Conservation (phyloP, 2,797 vertebrate genomes). For the Melanotaenia nigrans region DNA sequence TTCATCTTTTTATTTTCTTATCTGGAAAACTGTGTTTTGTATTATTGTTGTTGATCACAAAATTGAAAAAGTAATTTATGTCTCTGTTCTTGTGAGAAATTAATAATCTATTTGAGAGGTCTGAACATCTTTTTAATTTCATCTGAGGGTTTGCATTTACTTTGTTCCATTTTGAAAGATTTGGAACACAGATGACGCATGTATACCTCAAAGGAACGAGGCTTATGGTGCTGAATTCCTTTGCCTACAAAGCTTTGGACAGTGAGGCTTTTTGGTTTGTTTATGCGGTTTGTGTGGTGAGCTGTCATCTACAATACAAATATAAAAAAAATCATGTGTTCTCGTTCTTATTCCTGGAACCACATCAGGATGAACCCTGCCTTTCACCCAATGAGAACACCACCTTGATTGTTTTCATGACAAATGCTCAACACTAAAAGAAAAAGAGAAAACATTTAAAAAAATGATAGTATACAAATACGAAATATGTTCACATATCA, state of each 20-base stretch:
- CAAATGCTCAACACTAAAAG: too few species aligned
- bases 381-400: neutral
- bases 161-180: conserved; percentile 6
- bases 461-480: too few species aligned
- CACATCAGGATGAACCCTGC: neutral
- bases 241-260: neutral
- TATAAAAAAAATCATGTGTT: neutral
- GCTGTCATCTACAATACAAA: neutral
- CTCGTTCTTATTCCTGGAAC: neutral
- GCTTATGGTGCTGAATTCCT: conserved; percentile 8
- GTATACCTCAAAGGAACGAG: conserved; percentile 6
- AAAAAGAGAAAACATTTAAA: too few species aligned
- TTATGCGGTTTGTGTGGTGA: conserved; percentile 5
- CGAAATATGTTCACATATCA: too few species aligned
- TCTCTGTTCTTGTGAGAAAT: neutral
- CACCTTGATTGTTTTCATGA: too few species aligned
- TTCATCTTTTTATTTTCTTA: too few species aligned
- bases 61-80: too few species aligned
- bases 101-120: neutral
- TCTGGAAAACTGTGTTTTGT: too few species aligned
- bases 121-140: neutral
- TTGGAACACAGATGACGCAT: conserved; percentile 16
- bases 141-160: conserved; percentile 5
- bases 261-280: conserved; percentile 16
- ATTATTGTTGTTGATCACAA: too few species aligned